Conservation (phyloP, 2,797 vertebrate species). For the Chlorospingus semifuscus region DNA sequence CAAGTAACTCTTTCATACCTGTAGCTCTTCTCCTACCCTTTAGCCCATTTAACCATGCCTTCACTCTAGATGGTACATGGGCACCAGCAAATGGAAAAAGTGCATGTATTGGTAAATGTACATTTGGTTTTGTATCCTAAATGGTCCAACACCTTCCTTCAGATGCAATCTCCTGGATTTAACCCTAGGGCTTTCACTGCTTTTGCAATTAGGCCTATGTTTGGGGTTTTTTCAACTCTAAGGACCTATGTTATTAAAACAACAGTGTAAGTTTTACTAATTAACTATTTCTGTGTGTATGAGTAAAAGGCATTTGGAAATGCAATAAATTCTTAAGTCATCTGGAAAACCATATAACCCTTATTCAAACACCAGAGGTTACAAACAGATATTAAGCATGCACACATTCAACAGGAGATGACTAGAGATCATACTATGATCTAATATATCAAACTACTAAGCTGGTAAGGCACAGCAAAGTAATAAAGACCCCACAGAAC, state of each 20-base stretch:
- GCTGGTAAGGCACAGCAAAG: not conserved
- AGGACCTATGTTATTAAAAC: not conserved
- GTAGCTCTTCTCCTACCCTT: not conserved
- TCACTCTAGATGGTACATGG: not conserved
- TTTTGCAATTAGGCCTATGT: not conserved
- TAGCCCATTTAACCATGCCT: not conserved
- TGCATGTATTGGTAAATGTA: not conserved
- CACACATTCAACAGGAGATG: not conserved
- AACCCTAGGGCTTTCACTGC: not conserved
- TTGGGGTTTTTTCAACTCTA: not conserved
- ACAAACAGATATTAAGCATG: not conserved
- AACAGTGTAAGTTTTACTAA: not conserved
- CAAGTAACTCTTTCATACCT: not conserved
- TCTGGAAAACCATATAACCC: not conserved
- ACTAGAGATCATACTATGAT: not conserved
- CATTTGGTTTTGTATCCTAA: not conserved
- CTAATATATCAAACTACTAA: not conserved
- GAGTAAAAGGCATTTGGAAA: not conserved
- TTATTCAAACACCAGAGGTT: slow-evolving; percentile 1
- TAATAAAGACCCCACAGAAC: not conserved
- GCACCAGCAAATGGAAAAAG: not conserved
- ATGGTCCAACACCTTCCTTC: not conserved
- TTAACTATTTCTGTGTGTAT: not conserved
- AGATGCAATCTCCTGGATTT: not conserved
- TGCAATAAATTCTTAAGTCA: not conserved